Evolutionary conservation across 2,113 vertebrate genomes (phyloP).

Genomic region (Anoplopoma fimbria): DNA sequence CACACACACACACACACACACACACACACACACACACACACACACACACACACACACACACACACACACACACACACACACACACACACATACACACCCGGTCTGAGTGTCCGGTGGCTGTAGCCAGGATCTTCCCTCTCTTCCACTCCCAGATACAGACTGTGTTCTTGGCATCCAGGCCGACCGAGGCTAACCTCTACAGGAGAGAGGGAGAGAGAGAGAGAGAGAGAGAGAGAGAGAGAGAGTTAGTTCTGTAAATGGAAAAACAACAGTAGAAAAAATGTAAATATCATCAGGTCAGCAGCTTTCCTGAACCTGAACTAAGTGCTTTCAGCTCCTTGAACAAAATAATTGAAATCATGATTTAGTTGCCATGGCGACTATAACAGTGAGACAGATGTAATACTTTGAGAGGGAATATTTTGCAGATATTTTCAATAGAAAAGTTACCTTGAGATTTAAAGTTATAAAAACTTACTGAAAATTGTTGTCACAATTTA

Average conservation of each 20-base stretch:
- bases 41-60: background rate
- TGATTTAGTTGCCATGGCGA: too few relatives aligned
- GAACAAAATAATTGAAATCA: too few relatives aligned
- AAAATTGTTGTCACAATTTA: background rate
- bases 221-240: background rate
- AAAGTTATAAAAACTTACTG: too few relatives aligned
- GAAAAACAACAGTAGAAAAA: too few relatives aligned
- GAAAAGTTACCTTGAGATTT: too few relatives aligned
- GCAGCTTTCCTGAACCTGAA: too few relatives aligned
- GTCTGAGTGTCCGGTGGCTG: conserved; percentile 93
- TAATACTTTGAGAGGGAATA: too few relatives aligned
- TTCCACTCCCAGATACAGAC: conserved; percentile 98
- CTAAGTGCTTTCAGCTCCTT: too few relatives aligned
- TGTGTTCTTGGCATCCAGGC: conserved; percentile 97
- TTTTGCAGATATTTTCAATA: too few relatives aligned
- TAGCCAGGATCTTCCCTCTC: conserved; percentile 92
- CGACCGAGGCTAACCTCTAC: conserved; percentile 93
- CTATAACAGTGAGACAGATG: too few relatives aligned
- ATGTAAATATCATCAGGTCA: too few relatives aligned
- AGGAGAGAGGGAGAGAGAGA: conserved; percentile 3
- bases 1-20: background rate
- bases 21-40: background rate
- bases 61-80: background rate
- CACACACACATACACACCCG: conserved; percentile 61
- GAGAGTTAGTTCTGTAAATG: background rate